Evolutionary conservation across 2,797 vertebrate species (phyloP).

Genomic region (Arnoldichthys spilopterus): DNA sequence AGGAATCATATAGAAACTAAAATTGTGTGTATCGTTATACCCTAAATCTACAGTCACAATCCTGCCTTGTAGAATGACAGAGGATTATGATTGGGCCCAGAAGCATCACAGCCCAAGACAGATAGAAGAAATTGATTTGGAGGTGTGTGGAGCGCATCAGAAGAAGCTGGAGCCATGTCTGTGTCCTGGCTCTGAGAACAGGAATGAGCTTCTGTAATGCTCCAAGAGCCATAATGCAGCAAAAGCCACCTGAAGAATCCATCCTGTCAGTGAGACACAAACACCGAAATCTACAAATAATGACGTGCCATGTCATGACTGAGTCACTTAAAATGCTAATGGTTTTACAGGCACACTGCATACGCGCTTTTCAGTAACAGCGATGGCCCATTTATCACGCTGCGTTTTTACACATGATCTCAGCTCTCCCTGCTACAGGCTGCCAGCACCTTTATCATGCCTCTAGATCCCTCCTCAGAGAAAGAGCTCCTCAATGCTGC

Average conservation of each 20-base stretch:
- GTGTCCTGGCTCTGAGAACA: slow-evolving; percentile 10
- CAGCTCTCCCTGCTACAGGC: neutral
- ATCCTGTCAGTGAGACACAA: neutral
- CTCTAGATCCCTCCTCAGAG: slow-evolving; percentile 17
- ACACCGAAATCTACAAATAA: slow-evolving; percentile 2
- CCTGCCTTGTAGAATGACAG: slow-evolving; percentile 14
- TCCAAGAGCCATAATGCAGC: neutral
- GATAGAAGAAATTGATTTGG: slow-evolving; percentile 26
- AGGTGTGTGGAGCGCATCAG: slow-evolving; percentile 20
- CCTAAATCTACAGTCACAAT: neutral
- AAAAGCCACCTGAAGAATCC: slow-evolving; percentile 16
- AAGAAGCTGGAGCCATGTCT: slow-evolving; percentile 13
- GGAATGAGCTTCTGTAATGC: slow-evolving; percentile 3
- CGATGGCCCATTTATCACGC: slow-evolving; percentile 35
- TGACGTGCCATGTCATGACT: slow-evolving; percentile 3
- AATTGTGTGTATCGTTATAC: too few relatives aligned
- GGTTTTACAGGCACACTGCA: slow-evolving; percentile 7
- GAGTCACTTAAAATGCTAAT: slow-evolving; percentile 26
- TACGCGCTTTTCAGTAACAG: slow-evolving; percentile 11
- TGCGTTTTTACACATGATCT: slow-evolving; percentile 32
- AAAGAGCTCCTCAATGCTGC: slow-evolving; percentile 29
- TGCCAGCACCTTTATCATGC: slow-evolving; percentile 33
- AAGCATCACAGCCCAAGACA: slow-evolving; percentile 2
- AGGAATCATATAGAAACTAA: too few relatives aligned
- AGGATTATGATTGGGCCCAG: slow-evolving; percentile 13